A percentile compares a stretch with the other conserved stretches of the same genome.
phyloP scores from a whole-genome alignment of 2,888 invertebrate species.

The Thera britannica region DNA sequence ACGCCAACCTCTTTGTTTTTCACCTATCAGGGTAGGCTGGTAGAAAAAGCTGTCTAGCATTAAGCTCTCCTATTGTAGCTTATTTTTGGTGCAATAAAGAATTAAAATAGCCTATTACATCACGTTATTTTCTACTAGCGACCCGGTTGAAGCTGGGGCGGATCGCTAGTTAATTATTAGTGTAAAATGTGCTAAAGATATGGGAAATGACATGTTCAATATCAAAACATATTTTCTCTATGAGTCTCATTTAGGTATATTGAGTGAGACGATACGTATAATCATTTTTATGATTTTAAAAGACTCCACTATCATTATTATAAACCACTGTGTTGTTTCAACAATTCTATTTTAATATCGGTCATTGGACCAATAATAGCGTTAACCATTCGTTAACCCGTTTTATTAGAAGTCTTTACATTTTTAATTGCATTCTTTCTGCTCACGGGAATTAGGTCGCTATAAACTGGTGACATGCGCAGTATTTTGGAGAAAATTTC shows the following conservation, averaged over 20 bases:
- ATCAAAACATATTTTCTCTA: too few relatives aligned
- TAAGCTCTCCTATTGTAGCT: too few relatives aligned
- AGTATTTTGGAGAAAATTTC: background rate
- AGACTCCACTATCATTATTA: background rate
- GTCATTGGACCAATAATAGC: constrained; percentile 23
- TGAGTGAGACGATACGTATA: background rate
- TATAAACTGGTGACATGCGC: constrained; percentile 24
- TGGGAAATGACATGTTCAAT: background rate
- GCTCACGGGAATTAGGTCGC: constrained; percentile 24
- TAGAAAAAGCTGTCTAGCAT: too few relatives aligned
- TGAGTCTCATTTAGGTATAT: background rate
- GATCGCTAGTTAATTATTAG: too few relatives aligned
- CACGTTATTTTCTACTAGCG: too few relatives aligned
- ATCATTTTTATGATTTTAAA: background rate
- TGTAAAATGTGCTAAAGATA: too few relatives aligned
- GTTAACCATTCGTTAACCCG: constrained; percentile 10
- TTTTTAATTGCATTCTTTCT: constrained; percentile 18
- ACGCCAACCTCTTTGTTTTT: too few relatives aligned
- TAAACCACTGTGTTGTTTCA: constrained; percentile 10
- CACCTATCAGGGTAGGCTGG: too few relatives aligned
- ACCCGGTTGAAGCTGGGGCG: too few relatives aligned
- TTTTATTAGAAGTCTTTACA: constrained; percentile 18
- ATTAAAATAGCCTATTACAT: too few relatives aligned
- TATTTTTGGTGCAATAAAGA: too few relatives aligned
- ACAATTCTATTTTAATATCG: constrained; percentile 25